Evolutionary conservation across 2,888 invertebrate genomes (phyloP).

Genomic region (Mayetiola destructor): DNA sequence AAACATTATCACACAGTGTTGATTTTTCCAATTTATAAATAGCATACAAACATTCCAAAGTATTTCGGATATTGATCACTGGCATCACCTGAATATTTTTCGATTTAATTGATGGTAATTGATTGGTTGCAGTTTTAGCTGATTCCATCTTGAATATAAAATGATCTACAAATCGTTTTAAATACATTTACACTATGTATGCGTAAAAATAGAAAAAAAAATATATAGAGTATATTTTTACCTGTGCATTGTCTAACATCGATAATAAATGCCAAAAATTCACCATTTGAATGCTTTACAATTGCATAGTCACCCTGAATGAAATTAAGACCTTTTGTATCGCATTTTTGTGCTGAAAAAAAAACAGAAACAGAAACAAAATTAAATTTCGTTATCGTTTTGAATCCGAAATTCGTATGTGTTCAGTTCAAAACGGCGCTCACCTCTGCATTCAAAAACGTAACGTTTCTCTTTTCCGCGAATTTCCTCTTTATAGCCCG

Average conservation of each 20-base stretch:
- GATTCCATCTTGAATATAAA: background rate
- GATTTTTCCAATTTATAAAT: background rate
- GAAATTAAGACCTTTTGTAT: background rate
- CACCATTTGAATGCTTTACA: background rate
- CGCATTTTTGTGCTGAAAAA: background rate
- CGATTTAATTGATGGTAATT: background rate
- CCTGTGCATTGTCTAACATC: background rate
- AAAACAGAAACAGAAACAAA: no score
- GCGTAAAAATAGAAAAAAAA: background rate
- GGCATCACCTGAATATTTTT: background rate
- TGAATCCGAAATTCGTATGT: no score
- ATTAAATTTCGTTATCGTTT: no score
- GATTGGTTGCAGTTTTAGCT: no score
- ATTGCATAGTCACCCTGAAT: background rate
- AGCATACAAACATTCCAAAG: background rate
- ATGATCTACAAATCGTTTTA: background rate
- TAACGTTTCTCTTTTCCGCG: no score
- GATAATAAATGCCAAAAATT: background rate
- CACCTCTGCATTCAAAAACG: no score
- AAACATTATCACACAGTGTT: background rate
- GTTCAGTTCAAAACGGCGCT: no score
- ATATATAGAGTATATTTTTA: background rate
- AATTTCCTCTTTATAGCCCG: no score
- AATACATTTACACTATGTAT: background rate
- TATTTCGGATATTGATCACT: background rate